These are phyloP conservation scores for silkworm (Bombyx mori) DNA, from an alignment of 1,140 invertebrate species.

Conservation along the genomic window DNA sequence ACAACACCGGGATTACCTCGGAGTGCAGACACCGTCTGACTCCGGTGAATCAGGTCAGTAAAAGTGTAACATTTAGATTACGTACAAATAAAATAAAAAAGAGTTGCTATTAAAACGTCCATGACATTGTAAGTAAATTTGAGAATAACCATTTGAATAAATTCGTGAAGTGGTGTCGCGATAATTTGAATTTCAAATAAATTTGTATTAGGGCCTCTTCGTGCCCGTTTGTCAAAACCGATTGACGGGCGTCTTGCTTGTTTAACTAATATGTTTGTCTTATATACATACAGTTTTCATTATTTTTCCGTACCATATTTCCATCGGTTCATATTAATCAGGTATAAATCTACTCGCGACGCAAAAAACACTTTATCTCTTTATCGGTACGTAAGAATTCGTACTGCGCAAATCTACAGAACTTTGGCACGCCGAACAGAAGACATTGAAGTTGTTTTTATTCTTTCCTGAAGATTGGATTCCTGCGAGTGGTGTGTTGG, in stretches of 20 bases:
- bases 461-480: no score
- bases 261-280: no score
- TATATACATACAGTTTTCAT: no score
- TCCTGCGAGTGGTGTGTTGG: conserved; percentile 1
- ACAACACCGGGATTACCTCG: conserved; percentile 74
- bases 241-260: conserved; percentile 8
- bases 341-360: no score
- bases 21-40: conserved; percentile 87
- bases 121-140: conserved; percentile 9
- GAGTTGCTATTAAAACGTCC: no score
- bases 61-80: neutral
- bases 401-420: no score
- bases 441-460: no score
- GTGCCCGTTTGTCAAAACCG: conserved; percentile 16
- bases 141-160: conserved; percentile 27
- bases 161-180: conserved; percentile 23
- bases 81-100: neutral
- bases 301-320: no score
- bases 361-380: no score
- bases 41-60: conserved; percentile 80
- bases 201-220: conserved; percentile 26
- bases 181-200: conserved; percentile 37
- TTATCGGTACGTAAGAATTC: no score
- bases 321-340: no score
- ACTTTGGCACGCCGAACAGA: no score